phyloP scores from a whole-genome alignment of 2,797 vertebrate species.

The Pogoniulus pusillus region DNA sequence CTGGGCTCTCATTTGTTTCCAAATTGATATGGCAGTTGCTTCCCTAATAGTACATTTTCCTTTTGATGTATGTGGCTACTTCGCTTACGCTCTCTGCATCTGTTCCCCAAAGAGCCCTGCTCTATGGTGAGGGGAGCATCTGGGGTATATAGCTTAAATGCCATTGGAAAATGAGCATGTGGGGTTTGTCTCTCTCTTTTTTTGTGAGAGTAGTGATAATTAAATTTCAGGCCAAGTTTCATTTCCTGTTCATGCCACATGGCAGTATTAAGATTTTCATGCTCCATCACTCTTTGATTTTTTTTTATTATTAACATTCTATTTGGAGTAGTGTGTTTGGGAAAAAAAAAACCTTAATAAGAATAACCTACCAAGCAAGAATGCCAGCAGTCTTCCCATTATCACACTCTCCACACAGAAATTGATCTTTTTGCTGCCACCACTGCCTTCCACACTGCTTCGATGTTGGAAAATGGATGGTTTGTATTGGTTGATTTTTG shows the following conservation, averaged over 20 bases:
- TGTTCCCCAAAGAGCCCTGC: background rate
- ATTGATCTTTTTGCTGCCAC: slow-evolving; percentile 58
- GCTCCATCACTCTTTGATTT: background rate
- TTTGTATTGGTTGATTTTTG: slow-evolving; percentile 67
- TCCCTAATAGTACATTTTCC: background rate
- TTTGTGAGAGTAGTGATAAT: background rate
- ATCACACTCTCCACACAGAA: slow-evolving; percentile 5
- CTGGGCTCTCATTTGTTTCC: background rate
- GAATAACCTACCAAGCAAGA: slow-evolving; percentile 65
- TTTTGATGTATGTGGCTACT: background rate
- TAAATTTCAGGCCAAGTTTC: slow-evolving; percentile 4
- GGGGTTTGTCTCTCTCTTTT: background rate
- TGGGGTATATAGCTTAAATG: background rate
- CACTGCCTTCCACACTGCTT: slow-evolving; percentile 51
- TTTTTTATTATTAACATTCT: slow-evolving; percentile 29
- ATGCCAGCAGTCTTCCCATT: slow-evolving; percentile 48
- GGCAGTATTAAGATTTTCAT: background rate
- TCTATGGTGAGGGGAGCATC: background rate
- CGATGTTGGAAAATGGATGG: slow-evolving; percentile 49
- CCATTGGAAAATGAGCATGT: background rate
- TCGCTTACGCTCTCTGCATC: background rate
- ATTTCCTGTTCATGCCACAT: slow-evolving; percentile 11
- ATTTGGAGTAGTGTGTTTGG: slow-evolving; percentile 12
- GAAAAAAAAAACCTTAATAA: too few relatives aligned
- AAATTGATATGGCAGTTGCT: background rate